Conservation (phyloP, 2,888 invertebrate species). For the Psylliodes chrysocephalus region DNA sequence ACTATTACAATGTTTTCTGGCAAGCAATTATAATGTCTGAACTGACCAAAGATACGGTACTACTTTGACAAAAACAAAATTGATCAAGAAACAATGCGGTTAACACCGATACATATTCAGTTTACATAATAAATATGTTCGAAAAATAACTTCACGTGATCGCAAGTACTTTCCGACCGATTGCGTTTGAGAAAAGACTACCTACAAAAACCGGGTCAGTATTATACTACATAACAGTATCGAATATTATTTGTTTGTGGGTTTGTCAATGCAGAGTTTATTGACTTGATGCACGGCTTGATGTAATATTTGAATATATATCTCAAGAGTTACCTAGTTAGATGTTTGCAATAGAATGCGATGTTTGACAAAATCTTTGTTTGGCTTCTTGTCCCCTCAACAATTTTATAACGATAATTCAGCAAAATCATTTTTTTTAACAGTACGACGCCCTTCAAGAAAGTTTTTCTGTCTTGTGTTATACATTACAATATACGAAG, state of each 20-base stretch:
- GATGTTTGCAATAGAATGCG: no score
- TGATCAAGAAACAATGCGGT: neutral
- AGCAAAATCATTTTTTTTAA: no score
- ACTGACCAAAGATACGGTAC: neutral
- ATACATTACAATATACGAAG: no score
- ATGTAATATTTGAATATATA: neutral
- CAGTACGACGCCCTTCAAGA: no score
- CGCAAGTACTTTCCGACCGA: neutral
- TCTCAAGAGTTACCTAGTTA: neutral
- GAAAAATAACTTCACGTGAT: constrained; percentile 6
- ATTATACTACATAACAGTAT: neutral
- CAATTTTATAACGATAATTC: no score
- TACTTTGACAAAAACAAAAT: neutral
- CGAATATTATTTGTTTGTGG: neutral
- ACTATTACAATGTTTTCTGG: no score
- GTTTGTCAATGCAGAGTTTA: neutral
- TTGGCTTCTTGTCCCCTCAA: no score
- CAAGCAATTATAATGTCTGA: no score
- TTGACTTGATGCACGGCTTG: no score
- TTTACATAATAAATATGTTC: neutral
- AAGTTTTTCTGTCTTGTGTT: no score
- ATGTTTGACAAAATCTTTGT: no score
- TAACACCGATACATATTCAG: neutral
- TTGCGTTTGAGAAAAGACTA: neutral
- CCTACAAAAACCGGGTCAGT: neutral